phyloP scores from a whole-genome alignment of 30 jellyfish, hydroid and myxozoan species.

The Thelohanellus kitauei region DNA sequence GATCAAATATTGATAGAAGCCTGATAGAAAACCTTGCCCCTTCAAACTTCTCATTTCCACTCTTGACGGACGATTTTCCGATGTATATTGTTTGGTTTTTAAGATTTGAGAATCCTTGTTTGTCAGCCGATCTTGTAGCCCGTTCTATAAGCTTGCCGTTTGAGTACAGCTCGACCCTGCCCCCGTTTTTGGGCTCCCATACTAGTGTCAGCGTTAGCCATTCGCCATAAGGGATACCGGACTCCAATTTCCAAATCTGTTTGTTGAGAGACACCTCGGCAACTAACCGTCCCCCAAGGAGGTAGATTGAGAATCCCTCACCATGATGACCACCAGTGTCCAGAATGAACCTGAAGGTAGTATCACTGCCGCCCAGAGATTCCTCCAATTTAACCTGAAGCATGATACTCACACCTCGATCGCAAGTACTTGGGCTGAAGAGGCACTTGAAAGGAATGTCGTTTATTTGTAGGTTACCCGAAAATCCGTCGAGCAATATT shows the following conservation, averaged over 20 bases:
- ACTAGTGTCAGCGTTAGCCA: not conserved
- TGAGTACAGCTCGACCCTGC: not conserved
- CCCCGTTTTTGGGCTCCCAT: not conserved
- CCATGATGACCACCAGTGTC: slow-evolving; percentile 98
- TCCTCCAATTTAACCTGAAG: slow-evolving; percentile 30
- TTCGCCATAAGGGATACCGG: not conserved
- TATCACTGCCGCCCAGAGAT: slow-evolving; percentile 8
- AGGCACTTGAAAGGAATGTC: no score
- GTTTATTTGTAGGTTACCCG: no score
- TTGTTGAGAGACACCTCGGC: slow-evolving; percentile 46
- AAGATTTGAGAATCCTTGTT: not conserved
- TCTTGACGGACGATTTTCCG: not conserved
- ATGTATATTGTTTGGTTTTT: not conserved
- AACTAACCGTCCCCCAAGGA: slow-evolving; percentile 17
- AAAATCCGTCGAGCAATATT: no score
- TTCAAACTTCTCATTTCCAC: no score
- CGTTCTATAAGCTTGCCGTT: not conserved
- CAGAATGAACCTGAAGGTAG: slow-evolving; percentile 20
- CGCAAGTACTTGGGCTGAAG: slow-evolving; percentile 53
- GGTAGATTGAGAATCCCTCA: slow-evolving; percentile 52
- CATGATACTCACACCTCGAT: slow-evolving; percentile 51
- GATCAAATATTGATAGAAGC: not conserved
- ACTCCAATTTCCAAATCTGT: slow-evolving; percentile 38
- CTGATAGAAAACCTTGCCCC: no score
- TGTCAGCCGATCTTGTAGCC: not conserved